Evolutionary conservation across 1,140 invertebrate genomes (phyloP), one percentile per base, ranked within the genome.

Genomic region (Diplogasteroides magnus): DNA sequence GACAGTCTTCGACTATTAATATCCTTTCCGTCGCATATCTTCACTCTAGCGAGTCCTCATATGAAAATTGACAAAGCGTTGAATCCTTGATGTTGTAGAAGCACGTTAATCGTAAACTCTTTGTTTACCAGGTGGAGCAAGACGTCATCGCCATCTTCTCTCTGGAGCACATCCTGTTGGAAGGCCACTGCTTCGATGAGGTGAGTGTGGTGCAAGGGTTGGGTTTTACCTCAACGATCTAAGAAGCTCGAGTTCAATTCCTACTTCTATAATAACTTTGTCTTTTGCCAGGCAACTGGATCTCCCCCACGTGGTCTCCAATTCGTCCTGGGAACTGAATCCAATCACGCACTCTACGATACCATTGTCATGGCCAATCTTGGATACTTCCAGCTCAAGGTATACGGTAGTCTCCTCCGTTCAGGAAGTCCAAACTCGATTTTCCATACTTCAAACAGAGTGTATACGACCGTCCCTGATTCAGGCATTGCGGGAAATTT

Each of bases 341-440:
- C 84, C 6, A 85, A 89, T 55, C 89, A 91, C 0, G 87, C 89
- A 1, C 86, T 89, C 61, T 90, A 92, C 67, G 97, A 99, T 84
- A 99, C 97, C 14, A 98, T 99, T 78, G 97, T 99, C 1, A 99
- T 99, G 97, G 95, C 96, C 1, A 99, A 99, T 86, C 87, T 74
- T 25, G 93, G 93, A 23, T 96, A 97, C 84, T 95, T 96, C 69
- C 76, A 82, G 70, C 65, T 79, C 58, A 67, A 69, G 67, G 61
- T 64, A 28, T n/a, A n/a, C n/a, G n/a, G n/a, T n/a, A n/a, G n/a
- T n/a, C n/a, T n/a, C n/a, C n/a, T n/a, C n/a, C n/a, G n/a, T n/a
- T n/a, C n/a, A n/a, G n/a, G n/a, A n/a, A n/a, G n/a, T n/a, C n/a
- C n/a, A n/a, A n/a, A n/a, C n/a, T n/a, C n/a, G n/a, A n/a, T n/a